Base-by-base conservation (phyloP, 2,113 vertebrate species). In the Neolamprologus fasciatus region DNA sequence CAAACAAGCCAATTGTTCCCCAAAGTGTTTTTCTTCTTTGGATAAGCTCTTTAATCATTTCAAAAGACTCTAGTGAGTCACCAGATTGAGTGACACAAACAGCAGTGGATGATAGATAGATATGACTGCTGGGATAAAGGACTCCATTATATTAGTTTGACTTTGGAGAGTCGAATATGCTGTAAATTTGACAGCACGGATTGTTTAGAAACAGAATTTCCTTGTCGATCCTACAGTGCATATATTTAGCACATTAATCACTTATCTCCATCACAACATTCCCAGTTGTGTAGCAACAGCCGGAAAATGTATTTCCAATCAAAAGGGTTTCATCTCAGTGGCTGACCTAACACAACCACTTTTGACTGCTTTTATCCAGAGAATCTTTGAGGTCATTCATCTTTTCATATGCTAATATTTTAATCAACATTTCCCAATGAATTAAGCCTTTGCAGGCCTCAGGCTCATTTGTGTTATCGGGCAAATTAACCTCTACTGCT, bases 321-420 rank as follows among this genome's bases (percentile, higher is more conserved):
- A 86, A 73, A 86, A 53, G 66, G 50, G 85, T 83, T 88, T 88
- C 23, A 85, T 91, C 81, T 83, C 33, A 21, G 81, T 73, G 89
- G 85, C 87, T 84, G 85, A 93, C 91, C 85, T 93, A 26, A 91
- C 81, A 82, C 86, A 53, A 73, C 85, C 90, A 93, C 89, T 94
- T 93, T 93, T 93, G 94, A 93, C 92, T 89, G 92, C 92, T 94
- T 95, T 95, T 90, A 95, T 95, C 90, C 11, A 3, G 40, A 84
- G 86, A 81, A 90, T 92, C 93, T 94, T 93, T 93, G 89, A 93
- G 94, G 92, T 94, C 89, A 90, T 90, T 87, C 82, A 51, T 92
- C 93, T 91, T 94, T 96, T 96, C 92, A 94, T 93, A 94, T 95
- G 95, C 91, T 93, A 95, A 96, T 95, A 76, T 84, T 53, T 93